phyloP scores from a whole-genome alignment of 1,140 invertebrate species.

The Nixonia krombeini region DNA sequence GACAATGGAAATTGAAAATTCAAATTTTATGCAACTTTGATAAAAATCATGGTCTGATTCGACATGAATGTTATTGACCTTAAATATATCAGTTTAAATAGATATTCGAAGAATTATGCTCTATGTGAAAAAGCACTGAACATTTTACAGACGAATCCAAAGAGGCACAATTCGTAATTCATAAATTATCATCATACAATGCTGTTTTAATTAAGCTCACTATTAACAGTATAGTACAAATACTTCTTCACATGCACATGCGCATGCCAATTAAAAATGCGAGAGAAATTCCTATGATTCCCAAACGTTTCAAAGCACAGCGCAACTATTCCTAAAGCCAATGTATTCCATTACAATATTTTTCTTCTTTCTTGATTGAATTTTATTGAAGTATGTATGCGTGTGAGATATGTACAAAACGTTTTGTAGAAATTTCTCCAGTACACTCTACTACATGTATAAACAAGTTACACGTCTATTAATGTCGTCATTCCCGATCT shows the following conservation, averaged over 20 bases:
- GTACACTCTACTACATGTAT: slow-evolving; percentile 6
- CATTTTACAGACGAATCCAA: slow-evolving; percentile 13
- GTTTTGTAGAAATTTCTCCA: slow-evolving; percentile 45
- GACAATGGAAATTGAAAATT: background rate
- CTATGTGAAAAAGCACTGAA: too few species aligned
- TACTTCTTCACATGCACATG: slow-evolving; percentile 65
- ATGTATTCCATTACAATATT: slow-evolving; percentile 24
- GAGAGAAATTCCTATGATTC: slow-evolving; percentile 54
- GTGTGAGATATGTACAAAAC: slow-evolving; percentile 16
- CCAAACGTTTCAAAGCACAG: slow-evolving; percentile 22
- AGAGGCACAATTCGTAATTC: slow-evolving; percentile 32
- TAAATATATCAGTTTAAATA: too few species aligned
- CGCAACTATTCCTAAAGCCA: slow-evolving; percentile 21
- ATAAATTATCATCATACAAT: slow-evolving; percentile 55
- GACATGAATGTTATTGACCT: too few species aligned
- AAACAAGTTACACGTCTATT: slow-evolving; percentile 7
- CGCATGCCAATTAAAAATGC: slow-evolving; percentile 48
- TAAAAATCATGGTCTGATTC: background rate
- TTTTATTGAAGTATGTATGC: background rate
- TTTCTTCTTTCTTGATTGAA: background rate
- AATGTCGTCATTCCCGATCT: slow-evolving; percentile 14
- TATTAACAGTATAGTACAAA: slow-evolving; percentile 70
- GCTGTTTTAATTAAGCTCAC: slow-evolving; percentile 71
- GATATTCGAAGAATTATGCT: too few species aligned
- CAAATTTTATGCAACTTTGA: background rate